Base-by-base conservation (phyloP, 2,113 vertebrate genomes). In the Parus major region DNA sequence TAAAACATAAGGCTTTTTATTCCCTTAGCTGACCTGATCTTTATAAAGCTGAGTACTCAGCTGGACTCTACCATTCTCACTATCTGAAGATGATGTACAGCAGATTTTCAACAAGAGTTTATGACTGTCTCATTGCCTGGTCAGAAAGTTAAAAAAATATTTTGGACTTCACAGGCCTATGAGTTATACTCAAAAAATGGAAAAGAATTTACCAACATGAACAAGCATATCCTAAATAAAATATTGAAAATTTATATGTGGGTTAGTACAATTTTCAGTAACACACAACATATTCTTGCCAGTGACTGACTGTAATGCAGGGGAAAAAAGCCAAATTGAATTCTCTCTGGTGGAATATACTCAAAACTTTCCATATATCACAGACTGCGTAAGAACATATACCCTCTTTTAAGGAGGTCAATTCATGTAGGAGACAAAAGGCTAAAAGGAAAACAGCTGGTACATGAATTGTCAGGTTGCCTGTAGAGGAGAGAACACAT, bases 391-490 rank as follows among this genome's bases (percentile, higher is more conserved):
- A 63, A 90, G 29, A 75, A 21, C 46, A n/a, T 16, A 57, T 33
- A 91, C 4, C 29, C 10, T 52, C 39, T 90, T 46, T 63, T 47
- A 80, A 89, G 73, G 50, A 63, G 79, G 57, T 53, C 60, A 70
- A 25, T 59, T 53, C 50, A 63, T 7, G 39, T 75, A 92, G 65
- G 56, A 85, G 60, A 78, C 42, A 87, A 93, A 82, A 78, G 46
- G 16, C 35, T 88, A 41, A 86, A 82, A 90, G 72, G 47, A 11
- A 1, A 5, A 7, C 22, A 75, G 36, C 56, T 75, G 61, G 23
- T 66, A n/a, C 78, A 92, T 56, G 64, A 84, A 72, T 65, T 69
- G 35, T 63, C 70, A 88, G 47, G 61, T 71, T 79, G 61, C 42
- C 42, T 42, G 71, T 14, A 75, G 47, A n/a, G 19, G 15, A 82